phyloP scores from a whole-genome alignment of 2,113 vertebrate genomes.

The Baryphthengus martii region DNA sequence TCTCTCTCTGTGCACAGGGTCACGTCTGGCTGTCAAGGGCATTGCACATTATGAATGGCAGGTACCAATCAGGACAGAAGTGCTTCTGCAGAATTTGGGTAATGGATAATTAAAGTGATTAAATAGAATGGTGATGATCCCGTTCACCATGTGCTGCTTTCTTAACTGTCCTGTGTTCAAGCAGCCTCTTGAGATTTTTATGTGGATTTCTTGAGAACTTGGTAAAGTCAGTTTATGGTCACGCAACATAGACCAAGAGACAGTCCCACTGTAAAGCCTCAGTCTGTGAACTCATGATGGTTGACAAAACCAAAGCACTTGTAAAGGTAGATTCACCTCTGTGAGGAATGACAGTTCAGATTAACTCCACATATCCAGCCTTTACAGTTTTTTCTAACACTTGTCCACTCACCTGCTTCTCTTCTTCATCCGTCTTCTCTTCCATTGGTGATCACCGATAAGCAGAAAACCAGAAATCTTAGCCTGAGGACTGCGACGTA shows the following conservation, averaged over 20 bases:
- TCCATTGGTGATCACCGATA: neutral
- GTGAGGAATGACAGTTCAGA: neutral
- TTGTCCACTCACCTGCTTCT: neutral
- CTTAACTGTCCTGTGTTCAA: neutral
- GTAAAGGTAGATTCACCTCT: neutral
- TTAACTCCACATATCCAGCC: neutral
- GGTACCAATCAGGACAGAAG: neutral
- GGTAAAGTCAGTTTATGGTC: neutral
- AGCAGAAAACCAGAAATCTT: neutral
- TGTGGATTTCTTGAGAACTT: neutral
- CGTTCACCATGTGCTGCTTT: neutral
- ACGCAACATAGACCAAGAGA: neutral
- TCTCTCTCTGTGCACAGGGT: rapidly evolving
- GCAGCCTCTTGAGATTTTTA: neutral
- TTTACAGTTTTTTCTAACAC: neutral
- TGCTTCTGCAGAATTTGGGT: neutral
- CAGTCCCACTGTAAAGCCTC: neutral
- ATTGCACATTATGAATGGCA: neutral
- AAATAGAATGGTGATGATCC: neutral
- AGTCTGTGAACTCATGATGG: neutral
- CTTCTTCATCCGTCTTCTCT: neutral
- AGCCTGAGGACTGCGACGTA: neutral
- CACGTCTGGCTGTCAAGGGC: neutral
- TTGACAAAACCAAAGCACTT: neutral
- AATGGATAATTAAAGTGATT: neutral